Evolutionary conservation across 2,113 vertebrate genomes (phyloP).

Genomic region (Siniperca chuatsi): DNA sequence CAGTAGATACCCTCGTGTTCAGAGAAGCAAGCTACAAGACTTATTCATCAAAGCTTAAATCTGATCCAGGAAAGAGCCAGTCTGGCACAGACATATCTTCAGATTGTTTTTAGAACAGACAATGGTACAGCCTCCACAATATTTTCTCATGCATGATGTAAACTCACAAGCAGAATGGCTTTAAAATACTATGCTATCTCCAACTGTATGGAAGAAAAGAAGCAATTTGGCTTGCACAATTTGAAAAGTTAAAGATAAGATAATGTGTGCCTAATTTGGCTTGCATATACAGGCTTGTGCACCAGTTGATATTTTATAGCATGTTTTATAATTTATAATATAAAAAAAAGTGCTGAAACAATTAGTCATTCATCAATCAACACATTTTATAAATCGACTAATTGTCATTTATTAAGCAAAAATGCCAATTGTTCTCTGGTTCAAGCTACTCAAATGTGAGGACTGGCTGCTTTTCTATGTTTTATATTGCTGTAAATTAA

Average conservation of each 20-base stretch:
- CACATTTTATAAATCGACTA: background rate
- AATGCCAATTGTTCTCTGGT: background rate
- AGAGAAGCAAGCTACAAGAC: slow-evolving; percentile 27
- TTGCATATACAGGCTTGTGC: background rate
- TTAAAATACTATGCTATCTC: background rate
- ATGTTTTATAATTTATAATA: background rate
- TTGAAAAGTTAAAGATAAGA: background rate
- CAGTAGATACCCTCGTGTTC: slow-evolving; percentile 30
- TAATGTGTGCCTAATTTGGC: background rate
- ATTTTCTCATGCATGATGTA: background rate
- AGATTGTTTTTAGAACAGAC: slow-evolving; percentile 21
- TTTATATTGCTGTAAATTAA: background rate
- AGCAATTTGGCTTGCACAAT: background rate
- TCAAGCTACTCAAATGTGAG: background rate
- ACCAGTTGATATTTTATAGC: background rate
- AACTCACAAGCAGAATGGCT: background rate
- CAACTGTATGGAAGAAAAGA: background rate
- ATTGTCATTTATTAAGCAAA: too few relatives aligned
- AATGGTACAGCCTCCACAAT: slow-evolving; percentile 11
- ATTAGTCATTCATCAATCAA: background rate
- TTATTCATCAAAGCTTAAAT: slow-evolving; percentile 23
- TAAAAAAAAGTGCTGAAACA: background rate
- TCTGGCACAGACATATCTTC: slow-evolving; percentile 12
- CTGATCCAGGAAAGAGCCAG: slow-evolving; percentile 21
- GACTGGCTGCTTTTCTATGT: background rate